phyloP scores from a whole-genome alignment of 2,113 vertebrate species.

The Lampris megalopsis region DNA sequence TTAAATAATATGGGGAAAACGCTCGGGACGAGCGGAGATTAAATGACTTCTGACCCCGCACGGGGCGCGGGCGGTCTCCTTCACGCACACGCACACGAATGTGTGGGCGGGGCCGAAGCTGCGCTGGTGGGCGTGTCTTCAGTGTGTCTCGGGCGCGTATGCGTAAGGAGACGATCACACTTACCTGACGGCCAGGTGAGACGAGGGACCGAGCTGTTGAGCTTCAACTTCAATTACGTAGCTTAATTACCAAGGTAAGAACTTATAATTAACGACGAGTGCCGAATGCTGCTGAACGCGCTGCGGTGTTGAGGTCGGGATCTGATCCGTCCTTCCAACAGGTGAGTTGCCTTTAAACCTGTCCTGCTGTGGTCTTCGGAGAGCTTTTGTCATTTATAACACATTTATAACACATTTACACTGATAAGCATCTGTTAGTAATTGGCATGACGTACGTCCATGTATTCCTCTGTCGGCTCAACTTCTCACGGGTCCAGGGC shows the following conservation, averaged over 20 bases:
- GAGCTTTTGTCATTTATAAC: not conserved
- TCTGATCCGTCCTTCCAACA: slow-evolving; percentile 9
- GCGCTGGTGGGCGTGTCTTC: slow-evolving; percentile 32
- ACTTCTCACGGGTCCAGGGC: too few species aligned
- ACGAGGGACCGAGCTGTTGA: not conserved
- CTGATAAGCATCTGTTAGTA: too few species aligned
- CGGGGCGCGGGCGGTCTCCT: not conserved
- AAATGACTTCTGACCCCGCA: too few species aligned
- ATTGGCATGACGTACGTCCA: too few species aligned
- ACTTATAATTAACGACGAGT: not conserved
- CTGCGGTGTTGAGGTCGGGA: not conserved
- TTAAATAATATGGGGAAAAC: too few species aligned
- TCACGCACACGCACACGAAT: slow-evolving; percentile 26
- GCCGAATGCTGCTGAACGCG: not conserved
- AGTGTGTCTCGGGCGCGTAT: slow-evolving; percentile 69
- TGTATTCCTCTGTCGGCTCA: too few species aligned
- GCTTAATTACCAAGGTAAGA: too few species aligned
- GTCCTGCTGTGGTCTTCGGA: not conserved
- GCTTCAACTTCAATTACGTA: too few species aligned
- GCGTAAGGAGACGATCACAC: slow-evolving; percentile 60
- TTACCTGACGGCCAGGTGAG: slow-evolving; percentile 70
- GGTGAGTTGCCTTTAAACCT: slow-evolving; percentile 50
- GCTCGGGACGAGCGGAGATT: too few species aligned
- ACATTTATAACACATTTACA: too few species aligned
- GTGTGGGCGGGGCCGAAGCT: slow-evolving; percentile 58